Percentiles rank a stretch among this genome's conserved stretches.
Evolutionary conservation across 1,140 invertebrate genomes (phyloP).

Genomic region (Pseudomyrmex dendroicus): DNA sequence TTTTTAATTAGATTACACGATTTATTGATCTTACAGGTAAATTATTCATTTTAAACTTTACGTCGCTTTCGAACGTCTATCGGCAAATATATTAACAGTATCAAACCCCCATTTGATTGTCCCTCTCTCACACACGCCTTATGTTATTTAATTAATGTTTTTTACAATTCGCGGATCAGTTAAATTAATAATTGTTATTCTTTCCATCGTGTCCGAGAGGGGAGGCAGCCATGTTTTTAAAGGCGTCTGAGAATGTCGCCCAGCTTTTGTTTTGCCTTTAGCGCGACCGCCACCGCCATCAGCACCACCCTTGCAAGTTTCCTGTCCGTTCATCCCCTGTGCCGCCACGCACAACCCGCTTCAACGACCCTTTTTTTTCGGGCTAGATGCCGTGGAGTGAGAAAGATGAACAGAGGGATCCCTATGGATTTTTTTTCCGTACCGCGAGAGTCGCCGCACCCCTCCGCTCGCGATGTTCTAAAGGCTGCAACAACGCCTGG

Average conservation of each 20-base stretch:
- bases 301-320: conserved; percentile 66
- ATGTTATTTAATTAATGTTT: not conserved
- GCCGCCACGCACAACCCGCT: conserved; percentile 65
- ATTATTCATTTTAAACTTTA: not conserved
- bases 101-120: not conserved
- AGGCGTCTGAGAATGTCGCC: conserved; percentile 70
- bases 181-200: conserved; percentile 21
- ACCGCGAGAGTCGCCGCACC: conserved; percentile 69
- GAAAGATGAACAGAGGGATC: conserved; percentile 68
- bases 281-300: conserved; percentile 76
- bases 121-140: no score
- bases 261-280: conserved; percentile 81
- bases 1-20: no score
- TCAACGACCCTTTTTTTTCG: conserved; percentile 46
- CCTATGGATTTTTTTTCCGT: conserved; percentile 84
- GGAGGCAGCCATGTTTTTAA: conserved; percentile 66
- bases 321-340: conserved; percentile 48
- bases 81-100: not conserved
- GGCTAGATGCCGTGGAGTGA: conserved; percentile 42
- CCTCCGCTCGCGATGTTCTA: conserved; percentile 69
- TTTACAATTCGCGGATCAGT: not conserved
- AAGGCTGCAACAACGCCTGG: conserved; percentile 67
- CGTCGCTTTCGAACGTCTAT: not conserved
- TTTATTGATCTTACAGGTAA: not conserved
- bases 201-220: not conserved